Evolutionary conservation across 2,113 vertebrate genomes (phyloP).

Genomic region (Neogale vison): DNA sequence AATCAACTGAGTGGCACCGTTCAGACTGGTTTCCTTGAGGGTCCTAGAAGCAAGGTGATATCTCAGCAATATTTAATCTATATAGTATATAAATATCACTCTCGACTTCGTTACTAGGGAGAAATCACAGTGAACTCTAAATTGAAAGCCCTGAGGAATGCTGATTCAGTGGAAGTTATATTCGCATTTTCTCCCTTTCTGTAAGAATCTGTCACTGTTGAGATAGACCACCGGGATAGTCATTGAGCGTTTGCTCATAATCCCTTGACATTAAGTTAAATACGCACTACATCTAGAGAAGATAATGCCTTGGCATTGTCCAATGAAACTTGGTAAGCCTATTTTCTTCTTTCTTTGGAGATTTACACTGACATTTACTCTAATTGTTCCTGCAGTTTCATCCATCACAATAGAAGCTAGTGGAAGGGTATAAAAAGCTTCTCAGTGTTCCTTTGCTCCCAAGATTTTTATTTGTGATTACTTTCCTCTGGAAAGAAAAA

Average conservation of each 20-base stretch:
- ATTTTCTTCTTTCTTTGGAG: conserved; percentile 55
- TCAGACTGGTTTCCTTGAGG: conserved; percentile 20
- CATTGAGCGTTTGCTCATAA: conserved; percentile 18
- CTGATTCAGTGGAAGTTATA: background rate
- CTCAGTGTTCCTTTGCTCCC: background rate
- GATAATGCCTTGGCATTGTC: conserved; percentile 1
- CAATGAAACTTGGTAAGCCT: background rate
- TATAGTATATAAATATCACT: conserved; percentile 28
- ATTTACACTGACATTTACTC: conserved; percentile 64
- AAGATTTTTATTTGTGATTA: conserved; percentile 62
- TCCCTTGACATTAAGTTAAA: conserved; percentile 26
- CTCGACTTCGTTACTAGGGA: background rate
- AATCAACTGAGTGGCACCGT: conserved; percentile 8
- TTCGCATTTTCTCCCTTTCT: background rate
- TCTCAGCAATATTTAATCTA: conserved; percentile 29
- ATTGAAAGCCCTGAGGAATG: background rate
- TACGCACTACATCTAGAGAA: background rate
- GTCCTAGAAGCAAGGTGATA: background rate
- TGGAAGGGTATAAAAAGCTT: conserved; percentile 49
- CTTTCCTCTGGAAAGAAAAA: conserved; percentile 48
- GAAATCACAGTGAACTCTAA: conserved; percentile 26
- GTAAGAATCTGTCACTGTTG: background rate
- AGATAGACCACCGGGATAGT: background rate
- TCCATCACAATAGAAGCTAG: conserved; percentile 47
- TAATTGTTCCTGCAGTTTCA: conserved; percentile 64